Base-by-base conservation (phyloP, 2,888 invertebrate species). In the Pseudococcus jackbeardsleyi region DNA sequence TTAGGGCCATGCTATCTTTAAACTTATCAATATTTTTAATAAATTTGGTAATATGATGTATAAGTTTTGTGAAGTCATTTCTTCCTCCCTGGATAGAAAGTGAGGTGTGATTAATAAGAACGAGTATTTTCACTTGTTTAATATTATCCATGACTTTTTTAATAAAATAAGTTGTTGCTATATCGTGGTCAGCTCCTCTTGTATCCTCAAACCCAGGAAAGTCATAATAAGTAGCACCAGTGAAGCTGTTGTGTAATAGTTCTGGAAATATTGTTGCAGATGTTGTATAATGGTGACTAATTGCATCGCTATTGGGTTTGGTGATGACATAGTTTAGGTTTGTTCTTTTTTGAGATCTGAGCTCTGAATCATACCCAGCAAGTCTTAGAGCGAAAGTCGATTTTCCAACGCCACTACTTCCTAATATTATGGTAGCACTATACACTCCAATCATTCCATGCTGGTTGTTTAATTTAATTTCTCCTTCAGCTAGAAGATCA, bases 91-190 rank as follows among this genome's bases (percentile, higher is more conserved):
- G 89, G 11, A 6, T 12, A 33, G 48, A 11, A 6, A 91, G 90
- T 90, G 91, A 91, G 82, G 90, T 88, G 50, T 90, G 89, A 77
- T 89, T 89, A 1, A 89, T 89, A 15, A 90, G 90, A 79, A 91
- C 90, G 8, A 90, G 88, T 17, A 91, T 19, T 89, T 90, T 90
- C 90, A 91, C 90, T 39, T 90, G 89, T 5, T 90, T 26, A 1
- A 89, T 90, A 54, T 90, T 89, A 8, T 89, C 85, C 7, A 90
- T 90, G 26, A 90, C 91, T 79, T 90, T 90, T 91, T 91, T 90
- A n/a, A 90, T 90, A 22, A 90, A 90, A 89, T 90, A 91, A 86
- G 90, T 90, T 1, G 90, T 84, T 4, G 90, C 90, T 72, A 90
- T 90, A 59, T 90, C 90, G 42, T 91, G 90, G 42, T 90, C 89